Evolutionary conservation across 2,888 invertebrate species (phyloP), one percentile per base, ranked within the genome.

Genomic region (Diploptera punctata): DNA sequence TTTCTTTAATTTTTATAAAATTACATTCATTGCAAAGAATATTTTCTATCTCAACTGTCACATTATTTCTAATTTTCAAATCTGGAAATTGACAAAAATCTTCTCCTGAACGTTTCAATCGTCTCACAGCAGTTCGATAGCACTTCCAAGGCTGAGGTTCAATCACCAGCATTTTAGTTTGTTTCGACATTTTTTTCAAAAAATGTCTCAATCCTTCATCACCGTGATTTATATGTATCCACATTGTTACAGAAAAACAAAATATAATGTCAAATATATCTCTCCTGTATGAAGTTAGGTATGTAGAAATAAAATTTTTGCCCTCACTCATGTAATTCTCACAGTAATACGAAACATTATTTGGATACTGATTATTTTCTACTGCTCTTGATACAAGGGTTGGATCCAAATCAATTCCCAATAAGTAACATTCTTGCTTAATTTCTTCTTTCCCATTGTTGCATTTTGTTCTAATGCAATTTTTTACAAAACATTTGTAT

Each of bases 61-160:
- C 86, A 80, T 88, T 84, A 24, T 86, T 84, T 77, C 88, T 87
- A 79, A 91, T 88, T 79, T 87, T 84, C 19, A 95, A 82, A 10
- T 82, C 78, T 47, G 86, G 80, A 79, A 89, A 90, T 1, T 87
- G 79, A 0, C 88, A 87, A 81, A 94, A 93, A 52, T 81, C 81
- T 3, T 84, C 82, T 0, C 87, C 86, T n/a, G 86, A 84, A 76
- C 87, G 86, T 78, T 89, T 91, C 76, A 94, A 80, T 76, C 94
- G 86, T 78, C 91, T 88, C 52, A 91, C 88, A 1, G 95, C 95
- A 74, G 87, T 88, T 80, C 87, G 88, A 78, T 95, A 95, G 80
- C 93, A 94, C 80, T 90, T 91, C 95, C 95, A 95, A 1, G 91
- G 91, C 79, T 95, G 95, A 0, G 94, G 93, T 81, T 95, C 95